phyloP scores from a whole-genome alignment of 1,140 invertebrate genomes.

The Drosophila baimaii region DNA sequence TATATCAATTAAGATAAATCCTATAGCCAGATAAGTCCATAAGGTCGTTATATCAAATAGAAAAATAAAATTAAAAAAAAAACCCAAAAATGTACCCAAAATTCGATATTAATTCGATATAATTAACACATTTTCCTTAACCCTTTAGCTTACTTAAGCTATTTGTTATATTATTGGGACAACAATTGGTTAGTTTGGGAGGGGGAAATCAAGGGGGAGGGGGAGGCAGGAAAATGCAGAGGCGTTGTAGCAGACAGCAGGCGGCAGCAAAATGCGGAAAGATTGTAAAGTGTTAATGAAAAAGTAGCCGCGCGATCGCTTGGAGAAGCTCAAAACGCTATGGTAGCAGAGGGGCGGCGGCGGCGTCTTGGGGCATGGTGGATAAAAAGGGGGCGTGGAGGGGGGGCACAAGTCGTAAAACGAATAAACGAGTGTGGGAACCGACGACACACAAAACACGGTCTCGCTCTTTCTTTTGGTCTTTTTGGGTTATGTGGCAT shows the following conservation, averaged over 20 bases:
- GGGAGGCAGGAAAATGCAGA: conserved; percentile 22
- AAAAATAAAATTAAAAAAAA: too few relatives aligned
- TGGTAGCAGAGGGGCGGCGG: conserved; percentile 1
- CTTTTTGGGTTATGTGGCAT: conserved; percentile 64
- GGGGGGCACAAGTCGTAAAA: conserved; percentile 61
- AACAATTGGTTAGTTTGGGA: not conserved
- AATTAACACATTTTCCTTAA: not conserved
- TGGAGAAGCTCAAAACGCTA: conserved; percentile 21
- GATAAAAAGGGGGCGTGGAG: conserved; percentile 18
- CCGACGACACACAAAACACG: conserved; percentile 47
- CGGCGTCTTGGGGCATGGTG: not conserved
- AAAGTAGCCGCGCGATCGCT: conserved; percentile 64
- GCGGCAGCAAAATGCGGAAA: conserved; percentile 75
- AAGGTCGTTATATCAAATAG: too few relatives aligned
- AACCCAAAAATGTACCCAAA: too few relatives aligned
- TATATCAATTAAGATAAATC: too few relatives aligned
- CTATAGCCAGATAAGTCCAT: too few relatives aligned
- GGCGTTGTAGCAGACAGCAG: conserved; percentile 42
- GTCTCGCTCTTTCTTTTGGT: conserved; percentile 39
- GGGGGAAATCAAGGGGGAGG: too few relatives aligned
- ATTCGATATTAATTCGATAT: not conserved
- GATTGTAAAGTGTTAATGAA: conserved; percentile 82
- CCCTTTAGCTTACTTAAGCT: not conserved
- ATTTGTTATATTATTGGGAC: conserved; percentile 17
- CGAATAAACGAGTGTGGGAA: conserved; percentile 77